A percentile compares a stretch with the other conserved stretches of the same genome.
phyloP scores from a whole-genome alignment of 2,888 invertebrate genomes.

The Ectobius pallidus region DNA sequence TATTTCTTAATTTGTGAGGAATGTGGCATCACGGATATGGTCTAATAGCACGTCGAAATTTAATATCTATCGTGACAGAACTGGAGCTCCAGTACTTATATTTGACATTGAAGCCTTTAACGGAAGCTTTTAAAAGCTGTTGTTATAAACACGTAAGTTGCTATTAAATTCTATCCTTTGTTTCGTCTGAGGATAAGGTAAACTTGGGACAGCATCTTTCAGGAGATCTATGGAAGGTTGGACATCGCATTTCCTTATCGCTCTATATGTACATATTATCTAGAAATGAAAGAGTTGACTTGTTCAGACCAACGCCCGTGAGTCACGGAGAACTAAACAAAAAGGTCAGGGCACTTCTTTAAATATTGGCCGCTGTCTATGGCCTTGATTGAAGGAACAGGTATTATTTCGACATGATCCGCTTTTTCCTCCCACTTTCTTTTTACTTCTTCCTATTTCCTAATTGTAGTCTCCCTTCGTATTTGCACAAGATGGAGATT shows the following conservation, averaged over 20 bases:
- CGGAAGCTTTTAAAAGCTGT: no score
- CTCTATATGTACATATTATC: not conserved
- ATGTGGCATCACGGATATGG: no score
- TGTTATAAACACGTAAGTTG: no score
- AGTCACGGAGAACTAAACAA: conserved; percentile 9
- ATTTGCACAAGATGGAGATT: no score
- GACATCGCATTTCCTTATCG: not conserved
- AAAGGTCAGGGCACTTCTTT: conserved; percentile 16
- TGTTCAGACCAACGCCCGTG: conserved; percentile 6
- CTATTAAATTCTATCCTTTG: not conserved
- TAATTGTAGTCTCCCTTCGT: not conserved
- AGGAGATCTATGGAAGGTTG: no score
- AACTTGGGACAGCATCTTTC: no score
- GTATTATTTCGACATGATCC: not conserved
- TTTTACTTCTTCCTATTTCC: not conserved
- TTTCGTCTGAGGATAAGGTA: not conserved
- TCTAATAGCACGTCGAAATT: no score
- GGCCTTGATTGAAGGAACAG: not conserved
- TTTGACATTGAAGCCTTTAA: no score
- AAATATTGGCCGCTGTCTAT: not conserved
- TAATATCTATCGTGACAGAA: no score
- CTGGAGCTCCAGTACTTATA: no score
- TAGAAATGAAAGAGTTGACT: not conserved
- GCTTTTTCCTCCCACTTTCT: not conserved
- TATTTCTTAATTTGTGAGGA: no score